Evolutionary conservation across 2,888 invertebrate genomes (phyloP), one percentile per base, ranked within the genome.

Genomic region (Clivina fossor): DNA sequence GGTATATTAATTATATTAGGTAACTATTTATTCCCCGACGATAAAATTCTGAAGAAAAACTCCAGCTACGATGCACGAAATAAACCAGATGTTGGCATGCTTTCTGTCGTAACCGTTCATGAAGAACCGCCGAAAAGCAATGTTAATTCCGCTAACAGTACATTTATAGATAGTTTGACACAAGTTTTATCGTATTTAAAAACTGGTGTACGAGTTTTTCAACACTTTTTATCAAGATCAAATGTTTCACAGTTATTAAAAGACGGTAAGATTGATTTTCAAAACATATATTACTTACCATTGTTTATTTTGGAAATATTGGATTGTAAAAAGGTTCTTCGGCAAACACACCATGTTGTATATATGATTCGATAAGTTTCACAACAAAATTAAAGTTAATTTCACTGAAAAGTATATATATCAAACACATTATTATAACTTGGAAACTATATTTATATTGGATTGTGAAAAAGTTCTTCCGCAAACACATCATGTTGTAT

Each of bases 161-260:
- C 72, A 30, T 76, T 76, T 64, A 70, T 77, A 46, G 76, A 77
- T 61, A 76, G 76, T 63, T 71, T 78, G 61, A 71, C 74, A 64
- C 76, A 78, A 64, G 76, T 82, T 65, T 70, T 83, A 61, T 76
- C 78, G 60, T 79, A 78, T 69, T 78, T 82, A 67, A 82, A 82
- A 70, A 80, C 79, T 59, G 81, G 82, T 56, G 82, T 82, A 55
- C 76, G 81, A 67, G 82, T 82, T 46, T 83, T 83, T 68, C 81
- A 82, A 65, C 81, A 82, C 68, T 82, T 82, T 66, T 72, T 83
- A 59, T 76, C 79, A 22, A 76, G 80, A 66, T 81, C 81, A 60
- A 82, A 81, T 69, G 78, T 83, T 41, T 80, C 81, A 38, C 75
- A 78, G 65, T 65, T 75, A 30, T 73, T 82, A 61, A 76, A 76